phyloP scores from a whole-genome alignment of 2,113 vertebrate species.

The Entelurus aequoreus region DNA sequence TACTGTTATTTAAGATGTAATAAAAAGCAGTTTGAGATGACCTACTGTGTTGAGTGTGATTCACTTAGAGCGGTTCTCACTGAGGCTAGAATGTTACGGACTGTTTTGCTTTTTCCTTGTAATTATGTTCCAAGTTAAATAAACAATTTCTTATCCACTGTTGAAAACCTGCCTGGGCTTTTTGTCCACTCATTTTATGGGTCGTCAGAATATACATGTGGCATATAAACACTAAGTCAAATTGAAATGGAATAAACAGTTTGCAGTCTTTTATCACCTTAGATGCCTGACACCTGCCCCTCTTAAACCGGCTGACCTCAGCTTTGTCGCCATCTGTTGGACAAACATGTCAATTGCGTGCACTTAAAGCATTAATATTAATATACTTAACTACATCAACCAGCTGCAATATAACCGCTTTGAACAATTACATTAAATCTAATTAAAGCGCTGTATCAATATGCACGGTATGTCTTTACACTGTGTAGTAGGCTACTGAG shows the following conservation, averaged over 20 bases:
- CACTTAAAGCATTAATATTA: neutral
- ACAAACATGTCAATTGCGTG: no score
- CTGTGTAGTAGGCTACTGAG: no score
- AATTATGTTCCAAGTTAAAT: constrained; percentile 65
- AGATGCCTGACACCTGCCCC: no score
- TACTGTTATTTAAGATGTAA: constrained; percentile 99
- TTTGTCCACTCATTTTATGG: constrained; percentile 21
- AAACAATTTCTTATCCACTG: constrained; percentile 66
- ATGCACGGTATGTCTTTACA: no score
- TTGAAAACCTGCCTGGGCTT: constrained; percentile 37
- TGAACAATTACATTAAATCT: no score
- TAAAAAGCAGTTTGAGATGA: constrained; percentile 99
- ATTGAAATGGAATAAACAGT: no score
- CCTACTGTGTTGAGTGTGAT: constrained; percentile 66
- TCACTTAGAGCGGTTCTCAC: constrained; percentile 54
- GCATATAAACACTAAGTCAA: neutral
- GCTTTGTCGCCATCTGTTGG: constrained; percentile 25
- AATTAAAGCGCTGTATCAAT: no score
- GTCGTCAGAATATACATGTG: no score
- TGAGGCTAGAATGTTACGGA: constrained; percentile 59
- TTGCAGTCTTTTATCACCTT: neutral
- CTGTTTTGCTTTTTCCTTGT: constrained; percentile 56
- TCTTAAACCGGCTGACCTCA: neutral
- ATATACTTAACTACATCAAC: no score
- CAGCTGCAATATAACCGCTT: no score